Evolutionary conservation across 2,888 invertebrate genomes (phyloP).

Genomic region (Helobdella robusta): DNA sequence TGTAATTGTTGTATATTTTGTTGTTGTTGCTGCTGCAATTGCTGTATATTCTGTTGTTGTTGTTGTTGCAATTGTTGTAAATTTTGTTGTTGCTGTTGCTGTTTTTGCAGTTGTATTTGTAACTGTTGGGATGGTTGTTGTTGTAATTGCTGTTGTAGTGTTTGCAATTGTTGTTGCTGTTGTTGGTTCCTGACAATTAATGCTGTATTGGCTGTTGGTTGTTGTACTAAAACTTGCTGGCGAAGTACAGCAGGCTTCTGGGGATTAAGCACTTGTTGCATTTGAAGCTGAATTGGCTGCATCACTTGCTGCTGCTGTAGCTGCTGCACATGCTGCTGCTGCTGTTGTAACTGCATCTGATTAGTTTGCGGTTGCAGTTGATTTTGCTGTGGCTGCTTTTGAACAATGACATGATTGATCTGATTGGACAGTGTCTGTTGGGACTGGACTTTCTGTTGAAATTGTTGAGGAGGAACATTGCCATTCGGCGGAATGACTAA

Average conservation of each 20-base stretch:
- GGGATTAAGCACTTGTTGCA: slow-evolving; percentile 3
- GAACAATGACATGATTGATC: too few species aligned
- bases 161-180: not conserved
- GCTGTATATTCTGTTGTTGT: not conserved
- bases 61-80: slow-evolving; percentile 3
- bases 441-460: not conserved
- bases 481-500: slow-evolving; percentile 9
- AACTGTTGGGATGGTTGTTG: not conserved
- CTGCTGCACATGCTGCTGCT: not conserved
- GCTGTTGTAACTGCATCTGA: not conserved
- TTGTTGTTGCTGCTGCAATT: not conserved
- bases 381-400: slow-evolving; percentile 18
- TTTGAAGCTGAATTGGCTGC: not conserved
- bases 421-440: too few species aligned
- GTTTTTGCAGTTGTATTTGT: too few species aligned
- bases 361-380: slow-evolving; percentile 9
- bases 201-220: slow-evolving; percentile 5
- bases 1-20: not conserved
- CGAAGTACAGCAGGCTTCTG: not conserved
- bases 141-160: not conserved
- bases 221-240: slow-evolving; percentile 2
- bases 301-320: slow-evolving; percentile 6
- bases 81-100: slow-evolving; percentile 5
- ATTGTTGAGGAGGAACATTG: not conserved
- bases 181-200: slow-evolving; percentile 1